Conservation (phyloP, 2,113 vertebrate genomes). For the Lynx canadensis region DNA sequence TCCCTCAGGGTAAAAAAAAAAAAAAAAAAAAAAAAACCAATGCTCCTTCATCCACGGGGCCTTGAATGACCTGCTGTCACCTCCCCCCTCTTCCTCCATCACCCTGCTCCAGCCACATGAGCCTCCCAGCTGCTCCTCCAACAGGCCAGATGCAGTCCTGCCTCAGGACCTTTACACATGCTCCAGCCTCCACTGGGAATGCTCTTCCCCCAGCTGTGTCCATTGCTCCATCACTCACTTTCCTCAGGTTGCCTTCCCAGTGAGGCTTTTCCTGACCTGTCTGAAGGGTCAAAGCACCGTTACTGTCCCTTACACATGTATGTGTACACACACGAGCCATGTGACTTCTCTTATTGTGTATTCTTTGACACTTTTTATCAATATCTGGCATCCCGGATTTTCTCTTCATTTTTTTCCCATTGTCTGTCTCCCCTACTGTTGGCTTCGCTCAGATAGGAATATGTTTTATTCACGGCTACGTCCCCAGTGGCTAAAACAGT, state of each 20-base stretch:
- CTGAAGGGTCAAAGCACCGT: neutral
- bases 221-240: neutral
- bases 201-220: neutral
- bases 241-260: neutral
- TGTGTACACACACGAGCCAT: neutral
- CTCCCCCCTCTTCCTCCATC: neutral
- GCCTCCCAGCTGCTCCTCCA: neutral
- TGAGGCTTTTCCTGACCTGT: neutral
- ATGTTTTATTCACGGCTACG: neutral
- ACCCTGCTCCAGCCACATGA: neutral
- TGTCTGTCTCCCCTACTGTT: neutral
- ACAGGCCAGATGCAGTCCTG: accelerated
- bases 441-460: neutral
- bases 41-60: neutral
- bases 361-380: neutral
- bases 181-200: neutral
- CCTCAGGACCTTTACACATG: neutral
- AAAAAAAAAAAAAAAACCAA: neutral
- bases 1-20: neutral
- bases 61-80: neutral
- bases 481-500: neutral
- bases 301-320: neutral
- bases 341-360: neutral
- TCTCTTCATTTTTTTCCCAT: neutral
- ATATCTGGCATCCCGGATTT: neutral